Percentiles rank a stretch among this genome's conserved stretches.
These are phyloP conservation scores for Oncopeltus fasciatus DNA, from an alignment of 1,140 invertebrate species.

Conservation along the genomic window DNA sequence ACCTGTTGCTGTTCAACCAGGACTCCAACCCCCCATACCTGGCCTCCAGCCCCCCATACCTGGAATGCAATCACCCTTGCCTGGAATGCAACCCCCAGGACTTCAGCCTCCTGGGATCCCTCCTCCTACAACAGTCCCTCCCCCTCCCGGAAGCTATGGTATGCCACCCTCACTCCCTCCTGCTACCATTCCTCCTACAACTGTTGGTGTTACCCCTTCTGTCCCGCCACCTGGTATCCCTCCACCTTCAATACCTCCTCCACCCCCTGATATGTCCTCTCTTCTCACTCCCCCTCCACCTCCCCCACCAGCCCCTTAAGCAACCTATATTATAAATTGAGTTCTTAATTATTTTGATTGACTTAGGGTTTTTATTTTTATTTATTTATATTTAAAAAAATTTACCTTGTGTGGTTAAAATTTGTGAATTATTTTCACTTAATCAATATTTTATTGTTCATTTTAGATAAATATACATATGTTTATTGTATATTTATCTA, in stretches of 20 bases:
- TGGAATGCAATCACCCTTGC: constrained; percentile 32
- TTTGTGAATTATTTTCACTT: no score
- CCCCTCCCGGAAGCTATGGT: constrained; percentile 27
- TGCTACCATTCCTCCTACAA: constrained; percentile 32
- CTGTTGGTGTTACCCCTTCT: constrained; percentile 28
- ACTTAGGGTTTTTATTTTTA: no score
- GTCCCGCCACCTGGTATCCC: not conserved
- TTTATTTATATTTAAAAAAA: no score
- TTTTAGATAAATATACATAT: no score
- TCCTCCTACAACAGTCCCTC: constrained; percentile 17
- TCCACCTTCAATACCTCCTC: constrained; percentile 11
- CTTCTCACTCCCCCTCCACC: constrained; percentile 17
- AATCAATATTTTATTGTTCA: no score
- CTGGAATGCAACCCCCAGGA: constrained; percentile 34
- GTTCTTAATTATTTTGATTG: no score
- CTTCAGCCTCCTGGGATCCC: constrained; percentile 26
- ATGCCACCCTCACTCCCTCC: constrained; percentile 26
- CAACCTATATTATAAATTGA: no score
- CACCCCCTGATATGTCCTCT: constrained; percentile 18
- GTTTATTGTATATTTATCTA: no score
- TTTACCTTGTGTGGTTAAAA: no score
- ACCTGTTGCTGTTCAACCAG: not conserved
- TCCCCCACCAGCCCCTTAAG: constrained; percentile 15
- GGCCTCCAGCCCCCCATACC: constrained; percentile 28
- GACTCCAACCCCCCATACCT: not conserved